A percentile compares a stretch with the other conserved stretches of the same genome.
These are phyloP conservation scores for Plodia interpunctella DNA, from an alignment of 1,140 invertebrate genomes.

Conservation along the genomic window DNA sequence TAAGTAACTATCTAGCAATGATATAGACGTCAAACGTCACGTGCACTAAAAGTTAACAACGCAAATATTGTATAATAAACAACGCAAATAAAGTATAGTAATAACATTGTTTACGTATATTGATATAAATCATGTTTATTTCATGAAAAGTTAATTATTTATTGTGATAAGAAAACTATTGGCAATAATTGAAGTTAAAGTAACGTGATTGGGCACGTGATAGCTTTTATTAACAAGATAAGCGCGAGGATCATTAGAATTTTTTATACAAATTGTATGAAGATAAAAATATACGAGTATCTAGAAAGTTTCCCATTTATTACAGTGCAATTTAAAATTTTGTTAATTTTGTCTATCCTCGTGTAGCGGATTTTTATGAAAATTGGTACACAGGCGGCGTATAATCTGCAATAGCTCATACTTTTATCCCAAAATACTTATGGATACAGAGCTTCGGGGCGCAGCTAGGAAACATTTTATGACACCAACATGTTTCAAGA, in stretches of 20 bases:
- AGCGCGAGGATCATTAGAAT: not conserved
- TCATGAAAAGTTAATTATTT: not conserved
- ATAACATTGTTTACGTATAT: not conserved
- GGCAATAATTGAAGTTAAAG: not conserved
- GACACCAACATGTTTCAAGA: too few species aligned
- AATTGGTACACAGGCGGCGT: too few species aligned
- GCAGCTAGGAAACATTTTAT: too few species aligned
- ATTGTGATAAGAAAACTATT: not conserved
- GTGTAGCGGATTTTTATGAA: too few species aligned
- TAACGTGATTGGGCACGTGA: not conserved
- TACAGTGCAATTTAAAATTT: too few species aligned
- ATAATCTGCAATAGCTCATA: too few species aligned
- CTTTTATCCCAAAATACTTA: too few species aligned
- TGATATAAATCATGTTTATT: not conserved
- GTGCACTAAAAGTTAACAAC: not conserved
- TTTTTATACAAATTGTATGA: not conserved
- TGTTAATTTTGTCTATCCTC: too few species aligned
- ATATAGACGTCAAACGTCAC: not conserved
- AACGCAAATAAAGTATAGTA: not conserved
- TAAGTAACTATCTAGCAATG: too few species aligned
- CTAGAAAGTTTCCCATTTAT: too few species aligned
- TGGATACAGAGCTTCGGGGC: too few species aligned
- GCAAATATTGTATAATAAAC: constrained; percentile 1
- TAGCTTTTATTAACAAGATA: not conserved
- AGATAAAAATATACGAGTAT: too few species aligned